Conservation (phyloP, 92 coral and sea anemone genomes). For the Galaxea fascicularis region DNA sequence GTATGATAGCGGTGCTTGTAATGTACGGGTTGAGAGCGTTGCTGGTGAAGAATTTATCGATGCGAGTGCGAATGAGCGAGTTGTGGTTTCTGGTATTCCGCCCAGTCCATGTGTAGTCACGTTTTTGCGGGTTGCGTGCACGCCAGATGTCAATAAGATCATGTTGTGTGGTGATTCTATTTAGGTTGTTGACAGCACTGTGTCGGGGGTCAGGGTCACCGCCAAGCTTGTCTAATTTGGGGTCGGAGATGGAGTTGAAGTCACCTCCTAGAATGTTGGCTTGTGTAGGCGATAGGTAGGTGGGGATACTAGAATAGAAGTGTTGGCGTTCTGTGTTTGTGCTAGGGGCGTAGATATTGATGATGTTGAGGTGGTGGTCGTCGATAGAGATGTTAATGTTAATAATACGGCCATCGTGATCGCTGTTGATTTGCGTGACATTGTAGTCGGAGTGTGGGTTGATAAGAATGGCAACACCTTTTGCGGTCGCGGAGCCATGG, state of each 20-base stretch:
- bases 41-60: background rate
- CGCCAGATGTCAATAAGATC: background rate
- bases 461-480: background rate
- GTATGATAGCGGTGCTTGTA: background rate
- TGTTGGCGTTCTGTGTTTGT: background rate
- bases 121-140: background rate
- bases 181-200: background rate
- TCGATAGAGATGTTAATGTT: background rate
- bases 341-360: background rate
- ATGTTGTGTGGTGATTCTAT: background rate
- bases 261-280: background rate
- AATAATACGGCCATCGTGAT: background rate
- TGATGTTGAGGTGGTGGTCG: background rate
- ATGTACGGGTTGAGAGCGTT: background rate
- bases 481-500: slow-evolving; percentile 6
- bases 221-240: background rate
- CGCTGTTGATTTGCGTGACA: background rate
- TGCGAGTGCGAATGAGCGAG: background rate
- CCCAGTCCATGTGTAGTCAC: background rate
- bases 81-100: background rate
- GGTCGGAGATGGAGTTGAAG: no score
- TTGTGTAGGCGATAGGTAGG: background rate
- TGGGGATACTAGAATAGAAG: background rate
- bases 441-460: background rate
- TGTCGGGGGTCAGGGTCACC: background rate